A percentile compares a stretch with the other conserved stretches of the same genome.
These are phyloP conservation scores for Oceanodroma leucorhoa DNA, from an alignment of 2,797 vertebrate genomes.

Conservation along the genomic window DNA sequence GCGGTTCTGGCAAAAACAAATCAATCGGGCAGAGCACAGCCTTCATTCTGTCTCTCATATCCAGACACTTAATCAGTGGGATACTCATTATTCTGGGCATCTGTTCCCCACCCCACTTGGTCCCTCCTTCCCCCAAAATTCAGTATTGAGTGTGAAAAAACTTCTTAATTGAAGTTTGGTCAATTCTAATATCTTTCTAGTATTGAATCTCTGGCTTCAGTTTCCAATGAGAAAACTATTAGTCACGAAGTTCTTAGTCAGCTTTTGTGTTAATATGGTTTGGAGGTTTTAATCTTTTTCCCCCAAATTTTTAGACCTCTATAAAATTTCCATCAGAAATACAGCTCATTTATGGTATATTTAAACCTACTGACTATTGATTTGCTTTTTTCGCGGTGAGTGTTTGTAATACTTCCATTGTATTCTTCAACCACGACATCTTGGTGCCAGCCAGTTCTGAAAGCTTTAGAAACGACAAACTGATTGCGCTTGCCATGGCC, in stretches of 20 bases:
- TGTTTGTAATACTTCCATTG: neutral
- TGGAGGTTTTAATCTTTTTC: neutral
- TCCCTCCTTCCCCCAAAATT: neutral
- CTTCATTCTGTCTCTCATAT: neutral
- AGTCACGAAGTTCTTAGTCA: neutral
- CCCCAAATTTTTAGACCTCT: neutral
- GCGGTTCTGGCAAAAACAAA: neutral
- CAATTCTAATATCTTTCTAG: neutral
- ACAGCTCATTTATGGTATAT: neutral
- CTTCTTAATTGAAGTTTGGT: neutral
- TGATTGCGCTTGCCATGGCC: neutral
- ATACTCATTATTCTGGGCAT: neutral
- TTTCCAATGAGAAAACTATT: neutral
- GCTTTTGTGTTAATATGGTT: neutral
- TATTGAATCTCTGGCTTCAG: neutral
- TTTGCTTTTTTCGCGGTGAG: neutral
- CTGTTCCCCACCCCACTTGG: neutral
- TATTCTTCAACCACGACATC: neutral
- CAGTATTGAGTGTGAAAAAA: neutral
- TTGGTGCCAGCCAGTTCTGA: neutral
- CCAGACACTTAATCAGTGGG: neutral
- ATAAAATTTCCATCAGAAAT: neutral
- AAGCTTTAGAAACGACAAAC: neutral
- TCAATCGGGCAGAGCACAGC: neutral
- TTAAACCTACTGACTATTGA: neutral